Evolutionary conservation across 2,888 invertebrate genomes (phyloP).

Genomic region (Thecocarcelia acutangulata): DNA sequence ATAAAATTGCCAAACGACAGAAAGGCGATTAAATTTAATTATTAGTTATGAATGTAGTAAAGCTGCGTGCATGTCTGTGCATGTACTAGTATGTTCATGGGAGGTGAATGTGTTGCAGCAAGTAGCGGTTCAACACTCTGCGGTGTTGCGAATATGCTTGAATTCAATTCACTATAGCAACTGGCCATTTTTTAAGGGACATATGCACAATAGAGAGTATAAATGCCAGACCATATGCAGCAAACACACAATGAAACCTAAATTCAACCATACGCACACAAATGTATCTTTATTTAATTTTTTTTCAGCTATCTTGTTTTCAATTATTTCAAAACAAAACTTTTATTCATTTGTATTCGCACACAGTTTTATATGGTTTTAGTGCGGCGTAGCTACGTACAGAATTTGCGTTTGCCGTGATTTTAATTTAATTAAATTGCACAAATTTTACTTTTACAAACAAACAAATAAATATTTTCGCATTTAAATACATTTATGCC

Average conservation of each 20-base stretch:
- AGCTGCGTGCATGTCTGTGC: slow-evolving; percentile 8
- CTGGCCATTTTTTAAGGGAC: slow-evolving; percentile 11
- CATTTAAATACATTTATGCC: slow-evolving; percentile 18
- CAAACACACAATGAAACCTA: slow-evolving; percentile 14
- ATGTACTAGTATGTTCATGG: not conserved
- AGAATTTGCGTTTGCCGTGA: slow-evolving; percentile 55
- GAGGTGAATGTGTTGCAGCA: slow-evolving; percentile 10
- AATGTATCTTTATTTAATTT: slow-evolving; percentile 61
- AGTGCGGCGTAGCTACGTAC: slow-evolving; percentile 25
- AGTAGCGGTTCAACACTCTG: slow-evolving; percentile 13
- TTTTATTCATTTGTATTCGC: slow-evolving; percentile 22
- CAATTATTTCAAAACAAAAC: slow-evolving; percentile 55
- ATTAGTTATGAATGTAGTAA: slow-evolving; percentile 67
- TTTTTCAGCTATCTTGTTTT: slow-evolving; percentile 20
- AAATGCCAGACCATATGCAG: slow-evolving; percentile 42
- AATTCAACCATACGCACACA: slow-evolving; percentile 15
- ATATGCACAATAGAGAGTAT: slow-evolving; percentile 20
- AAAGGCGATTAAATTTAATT: slow-evolving; percentile 72
- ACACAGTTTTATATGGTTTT: slow-evolving; percentile 22
- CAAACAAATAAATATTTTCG: not conserved
- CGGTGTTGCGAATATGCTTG: slow-evolving; percentile 4
- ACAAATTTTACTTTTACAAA: slow-evolving; percentile 10
- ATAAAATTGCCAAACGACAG: slow-evolving; percentile 71
- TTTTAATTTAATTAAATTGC: slow-evolving; percentile 69
- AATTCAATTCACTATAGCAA: slow-evolving; percentile 23